phyloP scores from a whole-genome alignment of 2,113 vertebrate genomes.

The Stictonetta naevosa region DNA sequence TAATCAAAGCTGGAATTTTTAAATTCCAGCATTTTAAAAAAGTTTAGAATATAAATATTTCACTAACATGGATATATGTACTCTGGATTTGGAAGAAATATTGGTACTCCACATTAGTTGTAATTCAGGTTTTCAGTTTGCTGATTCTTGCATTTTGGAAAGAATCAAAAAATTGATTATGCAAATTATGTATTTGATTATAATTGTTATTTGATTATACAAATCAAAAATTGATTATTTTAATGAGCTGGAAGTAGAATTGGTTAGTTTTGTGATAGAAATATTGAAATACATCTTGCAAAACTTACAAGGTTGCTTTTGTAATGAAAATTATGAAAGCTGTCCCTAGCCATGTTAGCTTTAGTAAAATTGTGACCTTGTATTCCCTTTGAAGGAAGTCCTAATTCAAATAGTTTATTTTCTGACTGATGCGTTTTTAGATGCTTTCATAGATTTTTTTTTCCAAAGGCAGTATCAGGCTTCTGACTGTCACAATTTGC shows the following conservation, averaged over 20 bases:
- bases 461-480: neutral
- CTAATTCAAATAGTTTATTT: neutral
- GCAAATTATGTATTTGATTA: too few relatives aligned
- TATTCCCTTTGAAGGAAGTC: neutral
- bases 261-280: neutral
- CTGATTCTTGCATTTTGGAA: neutral
- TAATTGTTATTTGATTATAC: too few relatives aligned
- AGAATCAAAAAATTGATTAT: neutral
- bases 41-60: neutral
- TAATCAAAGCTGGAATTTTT: neutral
- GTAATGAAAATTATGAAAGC: neutral
- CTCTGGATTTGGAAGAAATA: neutral
- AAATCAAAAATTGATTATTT: neutral
- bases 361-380: neutral
- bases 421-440: neutral
- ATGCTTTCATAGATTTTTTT: neutral
- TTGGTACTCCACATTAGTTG: neutral
- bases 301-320: neutral
- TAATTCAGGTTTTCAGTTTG: neutral
- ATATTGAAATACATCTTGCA: neutral
- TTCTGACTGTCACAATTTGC: neutral
- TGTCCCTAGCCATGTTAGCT: neutral
- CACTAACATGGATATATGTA: fast-evolving
- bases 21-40: neutral
- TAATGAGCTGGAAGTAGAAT: neutral